Base-by-base conservation (phyloP, 2,888 invertebrate genomes). In the Pharmacophagus antenor region DNA sequence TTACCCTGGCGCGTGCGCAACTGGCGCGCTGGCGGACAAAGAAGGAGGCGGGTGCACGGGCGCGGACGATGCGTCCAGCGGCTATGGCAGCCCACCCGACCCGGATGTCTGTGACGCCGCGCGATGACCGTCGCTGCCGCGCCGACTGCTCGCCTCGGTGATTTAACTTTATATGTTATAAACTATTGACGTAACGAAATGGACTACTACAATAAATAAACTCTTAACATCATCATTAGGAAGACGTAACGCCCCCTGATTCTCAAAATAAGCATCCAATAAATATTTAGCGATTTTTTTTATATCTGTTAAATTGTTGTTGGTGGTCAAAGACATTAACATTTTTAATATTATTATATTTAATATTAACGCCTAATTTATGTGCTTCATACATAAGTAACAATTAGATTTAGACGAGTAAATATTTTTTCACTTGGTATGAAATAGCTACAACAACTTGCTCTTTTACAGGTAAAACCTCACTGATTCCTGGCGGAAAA, bases 51-150 rank as follows among this genome's bases (percentile, higher is more conserved):
- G 84, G 0, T 86, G 86, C 76, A 90, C 83, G 48, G 89, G 85
- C 65, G 91, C 88, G 0, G 95, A 95, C 72, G 95, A 95, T 80
- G 94, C 94, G 22, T 95, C 95, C 73, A 95, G 95, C 79, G 95
- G 95, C 2, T 95, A 95, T 86, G 95, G 95, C 71, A 95, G 95
- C 83, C 95, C 90, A 67, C 90, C 95, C 25, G 94, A 94, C 80
- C 94, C 94, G 15, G 93, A 94, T 69, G 93, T 93, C 69, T 92
- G 84, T 73, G 91, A 91, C 63, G 88, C 88, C 65, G 88, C 86
- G 65, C 88, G 91, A 89, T 89, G 89, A 90, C 90, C 88, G 82
- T 76, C 76, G 72, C 73, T 85, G 70, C 79, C 81, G 58, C 89
- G 89, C 85, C 88, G 89, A 83, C 84, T 85, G 70, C 81, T 84